These are phyloP conservation scores for Stegana nigrithorax DNA, from an alignment of 2,888 invertebrate species.

Conservation along the genomic window DNA sequence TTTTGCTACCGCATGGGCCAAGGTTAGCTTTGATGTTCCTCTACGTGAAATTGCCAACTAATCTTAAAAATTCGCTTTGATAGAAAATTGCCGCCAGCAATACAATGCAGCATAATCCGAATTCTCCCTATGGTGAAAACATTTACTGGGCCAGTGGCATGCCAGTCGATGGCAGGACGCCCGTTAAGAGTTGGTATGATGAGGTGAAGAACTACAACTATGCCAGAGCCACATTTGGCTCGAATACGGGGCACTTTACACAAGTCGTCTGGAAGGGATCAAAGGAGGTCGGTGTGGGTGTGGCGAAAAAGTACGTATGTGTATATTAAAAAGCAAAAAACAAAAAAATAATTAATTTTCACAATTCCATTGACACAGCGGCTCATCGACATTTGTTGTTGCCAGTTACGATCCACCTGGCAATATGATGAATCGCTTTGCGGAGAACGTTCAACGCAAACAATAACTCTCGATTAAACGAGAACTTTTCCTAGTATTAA, in stretches of 20 bases:
- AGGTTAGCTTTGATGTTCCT: too few species aligned
- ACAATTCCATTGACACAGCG: conserved; percentile 27
- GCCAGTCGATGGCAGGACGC: conserved; percentile 75
- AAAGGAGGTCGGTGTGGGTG: conserved; percentile 81
- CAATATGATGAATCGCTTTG: conserved; percentile 33
- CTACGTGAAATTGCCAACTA: too few species aligned
- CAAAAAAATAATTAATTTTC: not conserved
- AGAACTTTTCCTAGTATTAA: too few species aligned
- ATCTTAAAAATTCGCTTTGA: conserved; percentile 68
- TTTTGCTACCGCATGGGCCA: conserved; percentile 80
- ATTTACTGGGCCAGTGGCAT: conserved; percentile 82
- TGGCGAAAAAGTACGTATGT: conserved; percentile 71
- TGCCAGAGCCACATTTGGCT: conserved; percentile 73
- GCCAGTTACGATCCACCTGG: conserved; percentile 41
- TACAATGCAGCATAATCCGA: conserved; percentile 78
- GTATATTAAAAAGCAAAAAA: not conserved
- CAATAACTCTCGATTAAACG: too few species aligned
- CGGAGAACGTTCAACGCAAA: conserved; percentile 33
- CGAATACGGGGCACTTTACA: conserved; percentile 84
- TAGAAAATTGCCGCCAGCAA: conserved; percentile 72
- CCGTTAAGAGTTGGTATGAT: conserved; percentile 84
- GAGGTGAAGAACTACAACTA: conserved; percentile 79
- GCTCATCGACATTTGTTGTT: conserved; percentile 33
- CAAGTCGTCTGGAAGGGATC: conserved; percentile 86
- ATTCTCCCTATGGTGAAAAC: conserved; percentile 86